Percentiles rank a stretch among this genome's conserved stretches.
These are phyloP conservation scores for Cyclopterus lumpus DNA, from an alignment of 2,797 vertebrate species.

Conservation along the genomic window DNA sequence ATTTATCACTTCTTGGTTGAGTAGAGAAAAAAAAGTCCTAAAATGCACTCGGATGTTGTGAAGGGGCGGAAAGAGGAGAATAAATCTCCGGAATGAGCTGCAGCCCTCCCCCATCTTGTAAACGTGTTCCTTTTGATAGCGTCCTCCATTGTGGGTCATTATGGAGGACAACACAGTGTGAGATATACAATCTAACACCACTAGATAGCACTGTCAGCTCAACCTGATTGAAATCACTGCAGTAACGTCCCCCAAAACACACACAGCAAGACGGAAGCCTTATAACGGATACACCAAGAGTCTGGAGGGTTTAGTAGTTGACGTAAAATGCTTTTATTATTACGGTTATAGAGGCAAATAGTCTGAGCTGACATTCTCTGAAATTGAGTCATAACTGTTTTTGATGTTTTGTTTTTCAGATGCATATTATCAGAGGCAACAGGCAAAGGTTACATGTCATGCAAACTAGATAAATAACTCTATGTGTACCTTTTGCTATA, in stretches of 20 bases:
- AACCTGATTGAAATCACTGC: constrained; percentile 61
- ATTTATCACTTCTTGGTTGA: constrained; percentile 5
- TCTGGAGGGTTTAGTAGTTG: constrained; percentile 59
- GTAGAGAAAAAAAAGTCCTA: constrained; percentile 25
- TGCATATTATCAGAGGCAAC: constrained; percentile 81
- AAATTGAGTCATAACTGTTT: constrained; percentile 72
- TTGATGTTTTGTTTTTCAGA: constrained; percentile 77
- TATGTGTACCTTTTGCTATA: constrained; percentile 83
- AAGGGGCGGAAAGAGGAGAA: constrained; percentile 59
- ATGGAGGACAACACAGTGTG: constrained; percentile 68
- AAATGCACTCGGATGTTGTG: constrained; percentile 32
- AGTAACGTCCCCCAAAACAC: constrained; percentile 15
- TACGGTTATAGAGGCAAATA: constrained; percentile 80
- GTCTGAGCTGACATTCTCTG: constrained; percentile 82
- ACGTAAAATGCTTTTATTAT: constrained; percentile 84
- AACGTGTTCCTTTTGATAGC: constrained; percentile 53
- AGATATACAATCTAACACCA: constrained; percentile 69
- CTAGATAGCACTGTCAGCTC: constrained; percentile 79
- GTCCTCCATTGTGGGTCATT: constrained; percentile 76
- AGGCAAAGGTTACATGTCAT: constrained; percentile 85
- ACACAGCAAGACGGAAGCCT: constrained; percentile 19
- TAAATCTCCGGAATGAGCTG: constrained; percentile 41
- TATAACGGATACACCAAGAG: constrained; percentile 15
- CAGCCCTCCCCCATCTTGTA: constrained; percentile 73
- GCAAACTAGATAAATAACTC: constrained; percentile 86